Conservation (phyloP, 2,113 vertebrate genomes). For the Ictidomys tridecemlineatus region DNA sequence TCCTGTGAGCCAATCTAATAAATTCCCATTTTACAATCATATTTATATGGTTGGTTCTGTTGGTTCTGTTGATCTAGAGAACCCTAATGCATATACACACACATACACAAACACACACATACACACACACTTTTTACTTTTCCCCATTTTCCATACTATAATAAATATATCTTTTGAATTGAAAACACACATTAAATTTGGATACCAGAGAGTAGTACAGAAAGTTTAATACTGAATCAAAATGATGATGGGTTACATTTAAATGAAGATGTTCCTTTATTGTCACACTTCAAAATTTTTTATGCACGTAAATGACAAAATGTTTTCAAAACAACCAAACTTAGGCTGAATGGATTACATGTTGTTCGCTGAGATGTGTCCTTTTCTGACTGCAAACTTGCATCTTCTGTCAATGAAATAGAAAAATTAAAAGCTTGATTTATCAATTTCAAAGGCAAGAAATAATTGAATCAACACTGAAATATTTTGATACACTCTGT, state of each 20-base stretch:
- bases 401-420: slow-evolving; percentile 77
- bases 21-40: too few relatives aligned
- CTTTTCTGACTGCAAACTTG: not conserved
- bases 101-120: too few relatives aligned
- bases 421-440: not conserved
- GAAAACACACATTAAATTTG: slow-evolving; percentile 38
- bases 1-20: too few relatives aligned
- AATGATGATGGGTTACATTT: slow-evolving; percentile 11
- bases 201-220: not conserved
- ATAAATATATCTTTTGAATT: not conserved
- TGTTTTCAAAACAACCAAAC: slow-evolving; percentile 40
- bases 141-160: not conserved
- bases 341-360: slow-evolving; percentile 34
- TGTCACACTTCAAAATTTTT: not conserved
- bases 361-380: not conserved
- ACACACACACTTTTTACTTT: not conserved
- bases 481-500: slow-evolving; percentile 74
- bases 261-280: not conserved
- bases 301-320: not conserved
- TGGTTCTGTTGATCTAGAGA: too few relatives aligned
- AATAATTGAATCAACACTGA: not conserved
- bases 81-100: too few relatives aligned
- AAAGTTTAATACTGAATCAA: not conserved
- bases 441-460: not conserved
- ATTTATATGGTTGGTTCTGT: too few relatives aligned